phyloP scores from a whole-genome alignment of 2,797 vertebrate genomes.

The Moxostoma hubbsi region DNA sequence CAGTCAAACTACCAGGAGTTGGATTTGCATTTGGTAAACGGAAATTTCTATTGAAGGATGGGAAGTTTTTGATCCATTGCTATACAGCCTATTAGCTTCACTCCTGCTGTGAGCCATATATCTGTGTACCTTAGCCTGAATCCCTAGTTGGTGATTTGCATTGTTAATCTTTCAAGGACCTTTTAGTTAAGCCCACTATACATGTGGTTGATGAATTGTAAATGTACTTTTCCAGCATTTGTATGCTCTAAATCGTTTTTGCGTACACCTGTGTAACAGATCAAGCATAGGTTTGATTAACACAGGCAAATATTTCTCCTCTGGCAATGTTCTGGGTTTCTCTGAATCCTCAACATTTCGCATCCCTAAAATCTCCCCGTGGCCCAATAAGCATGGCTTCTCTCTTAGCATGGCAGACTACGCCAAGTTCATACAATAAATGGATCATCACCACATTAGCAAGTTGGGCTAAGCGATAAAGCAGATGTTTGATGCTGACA shows the following conservation, averaged over 20 bases:
- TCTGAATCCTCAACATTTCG: conserved; percentile 70
- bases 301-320: conserved; percentile 69
- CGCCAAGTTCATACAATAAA: conserved; percentile 63
- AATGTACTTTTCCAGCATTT: conserved; percentile 34
- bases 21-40: conserved; percentile 18
- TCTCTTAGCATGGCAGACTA: conserved; percentile 56
- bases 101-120: conserved; percentile 28
- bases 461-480: conserved; percentile 47
- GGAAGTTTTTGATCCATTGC: conserved; percentile 34
- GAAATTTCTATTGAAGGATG: conserved; percentile 29
- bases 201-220: conserved; percentile 43
- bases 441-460: conserved; percentile 67
- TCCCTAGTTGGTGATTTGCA: conserved; percentile 31
- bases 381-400: conserved; percentile 62
- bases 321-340: conserved; percentile 69
- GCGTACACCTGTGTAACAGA: conserved; percentile 72
- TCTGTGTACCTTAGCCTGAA: neutral
- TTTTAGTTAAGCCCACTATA: conserved; percentile 32
- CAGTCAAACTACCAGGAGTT: conserved; percentile 15
- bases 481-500: conserved; percentile 51
- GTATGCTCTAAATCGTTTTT: conserved; percentile 58
- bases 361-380: conserved; percentile 68
- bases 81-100: conserved; percentile 26
- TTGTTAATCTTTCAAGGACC: conserved; percentile 48
- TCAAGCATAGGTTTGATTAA: conserved; percentile 63